phyloP scores from a whole-genome alignment of 2,113 vertebrate genomes.

The Coturnix japonica region DNA sequence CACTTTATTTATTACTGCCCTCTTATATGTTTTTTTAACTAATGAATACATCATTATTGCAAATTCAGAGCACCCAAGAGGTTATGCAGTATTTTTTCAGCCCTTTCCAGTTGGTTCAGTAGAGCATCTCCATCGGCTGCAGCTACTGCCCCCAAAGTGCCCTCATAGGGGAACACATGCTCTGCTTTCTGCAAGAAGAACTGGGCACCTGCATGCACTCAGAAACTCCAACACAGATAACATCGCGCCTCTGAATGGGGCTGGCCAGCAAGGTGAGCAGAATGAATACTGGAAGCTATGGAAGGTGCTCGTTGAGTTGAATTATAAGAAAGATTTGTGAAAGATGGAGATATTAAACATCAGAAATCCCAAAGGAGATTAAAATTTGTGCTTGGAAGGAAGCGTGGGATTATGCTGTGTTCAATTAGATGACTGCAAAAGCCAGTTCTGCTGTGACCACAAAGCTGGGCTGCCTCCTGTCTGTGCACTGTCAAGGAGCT shows the following conservation, averaged over 20 bases:
- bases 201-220: not conserved
- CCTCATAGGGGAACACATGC: not conserved
- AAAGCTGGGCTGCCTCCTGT: not conserved
- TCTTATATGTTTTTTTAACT: not conserved
- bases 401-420: not conserved
- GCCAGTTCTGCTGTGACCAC: not conserved
- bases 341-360: not conserved
- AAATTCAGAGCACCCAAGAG: not conserved
- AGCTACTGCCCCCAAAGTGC: accelerated
- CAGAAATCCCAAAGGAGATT: not conserved
- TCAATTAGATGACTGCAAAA: not conserved
- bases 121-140: not conserved
- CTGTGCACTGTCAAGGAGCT: not conserved
- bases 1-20: not conserved
- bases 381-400: not conserved
- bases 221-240: not conserved
- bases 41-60: not conserved
- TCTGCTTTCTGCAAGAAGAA: not conserved
- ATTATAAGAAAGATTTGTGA: not conserved
- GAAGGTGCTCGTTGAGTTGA: not conserved
- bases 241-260: accelerated
- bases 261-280: not conserved
- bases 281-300: not conserved
- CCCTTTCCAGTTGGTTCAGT: not conserved
- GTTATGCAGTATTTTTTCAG: not conserved